Conservation (phyloP, 1,140 invertebrate genomes). For the Orussus abietinus region DNA sequence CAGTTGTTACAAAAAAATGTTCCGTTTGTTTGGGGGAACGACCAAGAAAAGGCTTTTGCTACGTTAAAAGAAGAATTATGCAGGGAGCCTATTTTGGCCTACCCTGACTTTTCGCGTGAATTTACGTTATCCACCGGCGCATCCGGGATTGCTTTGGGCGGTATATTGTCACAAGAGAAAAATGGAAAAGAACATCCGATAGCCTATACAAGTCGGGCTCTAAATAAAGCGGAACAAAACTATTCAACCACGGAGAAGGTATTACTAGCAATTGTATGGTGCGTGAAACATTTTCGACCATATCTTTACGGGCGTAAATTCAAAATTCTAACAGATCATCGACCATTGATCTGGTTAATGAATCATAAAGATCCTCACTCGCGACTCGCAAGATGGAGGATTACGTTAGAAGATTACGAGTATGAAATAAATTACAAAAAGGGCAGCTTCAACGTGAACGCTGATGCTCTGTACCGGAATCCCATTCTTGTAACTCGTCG, state of each 20-base stretch:
- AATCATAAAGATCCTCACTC: constrained; percentile 42
- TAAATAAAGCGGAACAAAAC: constrained; percentile 33
- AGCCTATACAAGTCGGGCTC: constrained; percentile 19
- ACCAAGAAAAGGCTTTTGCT: constrained; percentile 17
- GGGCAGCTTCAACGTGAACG: not conserved
- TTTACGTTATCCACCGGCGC: constrained; percentile 32
- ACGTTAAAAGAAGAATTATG: not conserved
- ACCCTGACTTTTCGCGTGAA: constrained; percentile 24
- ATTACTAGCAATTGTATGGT: constrained; percentile 34
- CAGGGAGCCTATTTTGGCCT: constrained; percentile 26
- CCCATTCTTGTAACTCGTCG: too few relatives aligned
- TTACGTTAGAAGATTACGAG: constrained; percentile 35
- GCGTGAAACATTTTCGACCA: constrained; percentile 45
- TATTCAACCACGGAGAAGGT: constrained; percentile 24
- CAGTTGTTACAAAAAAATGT: constrained; percentile 26
- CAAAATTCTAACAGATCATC: constrained; percentile 52
- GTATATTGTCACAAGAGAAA: constrained; percentile 23
- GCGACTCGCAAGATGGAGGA: constrained; percentile 29
- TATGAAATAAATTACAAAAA: constrained; percentile 29
- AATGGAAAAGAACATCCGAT: constrained; percentile 21
- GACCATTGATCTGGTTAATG: constrained; percentile 50
- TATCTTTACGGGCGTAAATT: constrained; percentile 52
- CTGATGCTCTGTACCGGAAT: too few relatives aligned
- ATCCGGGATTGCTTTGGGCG: constrained; percentile 19
- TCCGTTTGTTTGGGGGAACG: constrained; percentile 19